Percentiles rank a stretch among this genome's conserved stretches.
Conservation (phyloP, 2,113 vertebrate species). For the Perca flavescens region DNA sequence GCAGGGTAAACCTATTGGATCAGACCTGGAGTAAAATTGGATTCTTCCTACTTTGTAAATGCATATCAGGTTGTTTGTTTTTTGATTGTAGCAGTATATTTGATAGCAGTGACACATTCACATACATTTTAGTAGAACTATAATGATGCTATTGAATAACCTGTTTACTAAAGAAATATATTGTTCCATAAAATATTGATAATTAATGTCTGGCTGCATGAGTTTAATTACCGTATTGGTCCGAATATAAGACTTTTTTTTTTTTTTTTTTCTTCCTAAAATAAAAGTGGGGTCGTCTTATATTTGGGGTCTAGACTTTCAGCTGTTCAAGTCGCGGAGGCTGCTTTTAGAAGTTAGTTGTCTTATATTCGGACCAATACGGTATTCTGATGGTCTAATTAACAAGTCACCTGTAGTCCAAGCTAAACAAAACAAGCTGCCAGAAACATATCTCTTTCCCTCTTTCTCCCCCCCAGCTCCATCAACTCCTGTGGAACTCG, state of each 20-base stretch:
- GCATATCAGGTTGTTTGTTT: not conserved
- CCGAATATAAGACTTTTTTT: too few species aligned
- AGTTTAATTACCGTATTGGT: too few species aligned
- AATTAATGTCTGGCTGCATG: not conserved
- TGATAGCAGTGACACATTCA: not conserved
- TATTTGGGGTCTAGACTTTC: too few species aligned
- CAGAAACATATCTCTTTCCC: not conserved
- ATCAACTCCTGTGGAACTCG: slow-evolving; percentile 84
- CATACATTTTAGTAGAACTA: not conserved
- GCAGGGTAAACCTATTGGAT: not conserved
- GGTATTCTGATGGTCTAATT: not conserved
- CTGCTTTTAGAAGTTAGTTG: too few species aligned
- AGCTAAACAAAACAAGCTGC: not conserved
- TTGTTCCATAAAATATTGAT: not conserved
- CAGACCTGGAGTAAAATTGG: not conserved
- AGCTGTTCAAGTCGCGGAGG: too few species aligned
- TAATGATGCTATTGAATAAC: not conserved
- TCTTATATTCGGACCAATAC: too few species aligned
- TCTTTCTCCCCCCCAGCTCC: slow-evolving; percentile 32
- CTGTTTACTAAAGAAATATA: not conserved
- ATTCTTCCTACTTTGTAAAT: not conserved
- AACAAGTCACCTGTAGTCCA: too few species aligned
- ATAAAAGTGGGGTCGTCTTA: too few species aligned
- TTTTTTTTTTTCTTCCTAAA: too few species aligned
- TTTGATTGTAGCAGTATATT: not conserved